Conservation (phyloP, 1,140 invertebrate species). For the Babylonia areolata region DNA sequence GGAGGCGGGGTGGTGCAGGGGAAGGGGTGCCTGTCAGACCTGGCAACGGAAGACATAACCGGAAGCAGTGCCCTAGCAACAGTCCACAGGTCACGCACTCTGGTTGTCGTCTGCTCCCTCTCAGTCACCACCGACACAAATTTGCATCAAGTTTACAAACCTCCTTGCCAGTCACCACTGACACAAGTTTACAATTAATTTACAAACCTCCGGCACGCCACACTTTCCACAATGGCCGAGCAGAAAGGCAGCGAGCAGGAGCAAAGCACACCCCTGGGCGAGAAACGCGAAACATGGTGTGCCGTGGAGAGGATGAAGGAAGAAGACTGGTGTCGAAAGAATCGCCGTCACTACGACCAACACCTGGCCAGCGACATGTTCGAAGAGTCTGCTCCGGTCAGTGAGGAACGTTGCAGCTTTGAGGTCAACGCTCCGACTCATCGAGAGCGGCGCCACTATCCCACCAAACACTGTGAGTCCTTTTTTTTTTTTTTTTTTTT, state of each 20-base stretch:
- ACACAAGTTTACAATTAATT: too few species aligned
- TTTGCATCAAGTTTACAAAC: too few species aligned
- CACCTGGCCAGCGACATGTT: slow-evolving; percentile 61
- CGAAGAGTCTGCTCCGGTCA: slow-evolving; percentile 43
- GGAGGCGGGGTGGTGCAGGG: too few species aligned
- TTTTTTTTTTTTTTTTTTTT: background rate
- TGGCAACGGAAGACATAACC: too few species aligned
- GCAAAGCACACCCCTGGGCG: background rate
- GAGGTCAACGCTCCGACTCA: slow-evolving; percentile 62
- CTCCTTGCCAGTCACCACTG: too few species aligned
- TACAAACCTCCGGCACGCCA: too few species aligned
- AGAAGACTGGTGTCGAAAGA: slow-evolving; percentile 66
- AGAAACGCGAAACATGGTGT: slow-evolving; percentile 67
- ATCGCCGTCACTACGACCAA: slow-evolving; percentile 56
- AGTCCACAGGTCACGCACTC: background rate
- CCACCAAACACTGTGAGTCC: slow-evolving; percentile 57
- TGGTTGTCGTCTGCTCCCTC: background rate
- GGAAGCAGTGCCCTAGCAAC: background rate
- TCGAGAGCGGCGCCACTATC: slow-evolving; percentile 63
- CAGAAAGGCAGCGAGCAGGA: background rate
- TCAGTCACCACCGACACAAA: too few species aligned
- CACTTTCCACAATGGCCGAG: background rate
- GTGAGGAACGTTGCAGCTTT: slow-evolving; percentile 64
- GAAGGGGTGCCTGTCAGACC: background rate
- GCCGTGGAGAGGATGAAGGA: slow-evolving; percentile 71